Conservation (phyloP, 92 coral and sea anemone species). For the Siderastrea radians region DNA sequence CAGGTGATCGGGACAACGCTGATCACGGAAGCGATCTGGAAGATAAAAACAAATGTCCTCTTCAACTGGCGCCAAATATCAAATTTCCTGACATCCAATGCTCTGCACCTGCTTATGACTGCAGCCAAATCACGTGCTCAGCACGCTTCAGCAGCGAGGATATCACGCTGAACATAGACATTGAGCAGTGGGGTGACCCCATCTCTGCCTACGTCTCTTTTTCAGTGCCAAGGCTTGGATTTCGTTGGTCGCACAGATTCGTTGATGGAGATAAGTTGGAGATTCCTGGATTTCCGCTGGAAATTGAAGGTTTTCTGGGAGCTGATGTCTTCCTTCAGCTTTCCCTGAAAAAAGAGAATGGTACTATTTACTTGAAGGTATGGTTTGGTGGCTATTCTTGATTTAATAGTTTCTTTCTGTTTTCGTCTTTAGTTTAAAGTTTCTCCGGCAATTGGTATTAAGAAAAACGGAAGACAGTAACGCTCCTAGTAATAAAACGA, state of each 20-base stretch:
- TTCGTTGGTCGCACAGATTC: conserved; percentile 26
- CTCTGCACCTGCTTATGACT: conserved; percentile 4
- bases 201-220: conserved; percentile 19
- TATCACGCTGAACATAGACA: neutral
- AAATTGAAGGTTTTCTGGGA: conserved; percentile 3
- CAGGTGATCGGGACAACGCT: neutral
- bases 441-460: too few species aligned
- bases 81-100: conserved; percentile 1
- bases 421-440: too few species aligned
- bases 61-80: neutral
- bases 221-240: conserved; percentile 11
- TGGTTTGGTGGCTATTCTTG: neutral
- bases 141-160: conserved; percentile 5
- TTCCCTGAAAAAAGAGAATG: conserved; percentile 17
- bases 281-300: conserved; percentile 34
- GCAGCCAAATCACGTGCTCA: conserved; percentile 47
- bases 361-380: conserved; percentile 26
- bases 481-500: too few species aligned
- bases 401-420: too few species aligned
- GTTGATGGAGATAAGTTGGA: conserved; percentile 20
- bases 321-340: conserved; percentile 17
- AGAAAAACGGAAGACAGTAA: too few species aligned
- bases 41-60: neutral
- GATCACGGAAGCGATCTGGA: neutral
- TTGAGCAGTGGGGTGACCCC: conserved; percentile 3